A percentile compares a stretch with the other conserved stretches of the same genome.
phyloP scores from a whole-genome alignment of 2,113 vertebrate genomes.

The Ginglymostoma cirratum region DNA sequence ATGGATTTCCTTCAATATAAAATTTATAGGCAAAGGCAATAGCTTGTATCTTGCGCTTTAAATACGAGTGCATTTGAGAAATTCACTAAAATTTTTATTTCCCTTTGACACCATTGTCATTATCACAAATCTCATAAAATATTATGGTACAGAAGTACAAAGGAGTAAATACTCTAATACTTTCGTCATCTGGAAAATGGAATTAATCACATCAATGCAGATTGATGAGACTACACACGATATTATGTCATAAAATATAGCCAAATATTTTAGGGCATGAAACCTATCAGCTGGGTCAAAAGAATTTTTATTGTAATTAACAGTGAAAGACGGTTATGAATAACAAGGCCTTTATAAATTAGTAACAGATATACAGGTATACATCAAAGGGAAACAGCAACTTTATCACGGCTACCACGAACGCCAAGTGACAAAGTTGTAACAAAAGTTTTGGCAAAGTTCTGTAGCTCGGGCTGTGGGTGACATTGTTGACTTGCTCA shows the following conservation, averaged over 20 bases:
- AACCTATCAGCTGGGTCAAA: not conserved
- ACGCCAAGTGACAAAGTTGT: not conserved
- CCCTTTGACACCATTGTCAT: not conserved
- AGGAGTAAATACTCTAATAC: not conserved
- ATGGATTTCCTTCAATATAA: constrained; percentile 9
- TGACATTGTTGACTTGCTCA: no score
- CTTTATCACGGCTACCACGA: not conserved
- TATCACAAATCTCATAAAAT: not conserved
- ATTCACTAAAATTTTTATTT: constrained; percentile 25
- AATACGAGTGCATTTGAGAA: not conserved
- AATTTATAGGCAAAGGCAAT: not conserved
- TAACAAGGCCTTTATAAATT: not conserved
- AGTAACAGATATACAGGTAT: not conserved
- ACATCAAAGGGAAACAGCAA: not conserved
- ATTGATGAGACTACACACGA: not conserved
- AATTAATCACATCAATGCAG: not conserved
- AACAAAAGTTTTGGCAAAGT: not conserved
- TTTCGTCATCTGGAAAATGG: constrained; percentile 1
- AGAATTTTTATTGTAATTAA: not conserved
- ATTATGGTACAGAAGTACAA: not conserved
- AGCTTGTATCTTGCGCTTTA: not conserved
- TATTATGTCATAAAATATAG: not conserved
- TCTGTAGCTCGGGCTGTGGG: no score
- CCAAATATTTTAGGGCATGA: not conserved
- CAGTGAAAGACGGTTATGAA: not conserved